Conservation (phyloP, 2,113 vertebrate genomes). For the Austrofundulus limnaeus region DNA sequence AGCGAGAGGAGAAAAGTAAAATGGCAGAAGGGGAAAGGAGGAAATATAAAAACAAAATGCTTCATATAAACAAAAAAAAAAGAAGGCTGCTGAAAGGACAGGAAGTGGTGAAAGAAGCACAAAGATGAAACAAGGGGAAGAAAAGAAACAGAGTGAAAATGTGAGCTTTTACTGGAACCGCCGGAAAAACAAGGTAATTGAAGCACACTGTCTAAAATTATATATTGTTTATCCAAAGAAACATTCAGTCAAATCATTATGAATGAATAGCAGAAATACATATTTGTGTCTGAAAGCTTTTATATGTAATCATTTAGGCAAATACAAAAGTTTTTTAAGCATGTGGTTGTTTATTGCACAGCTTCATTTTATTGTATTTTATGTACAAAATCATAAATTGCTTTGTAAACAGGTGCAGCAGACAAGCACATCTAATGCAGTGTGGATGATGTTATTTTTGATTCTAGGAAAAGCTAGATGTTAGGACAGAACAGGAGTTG, state of each 20-base stretch:
- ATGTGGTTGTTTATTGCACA: too few species aligned
- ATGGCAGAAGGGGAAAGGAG: slow-evolving; percentile 6
- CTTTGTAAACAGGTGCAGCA: not conserved
- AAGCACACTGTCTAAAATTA: not conserved
- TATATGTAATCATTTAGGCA: not conserved
- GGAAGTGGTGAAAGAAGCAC: not conserved
- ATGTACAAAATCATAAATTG: not conserved
- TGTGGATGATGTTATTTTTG: too few species aligned
- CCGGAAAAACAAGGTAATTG: slow-evolving; percentile 2
- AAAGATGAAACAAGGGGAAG: slow-evolving; percentile 7
- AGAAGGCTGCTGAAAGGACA: not conserved
- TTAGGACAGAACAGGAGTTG: slow-evolving; percentile 9
- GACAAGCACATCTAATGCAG: too few species aligned
- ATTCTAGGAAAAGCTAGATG: not conserved
- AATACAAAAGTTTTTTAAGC: not conserved
- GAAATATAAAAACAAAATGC: not conserved
- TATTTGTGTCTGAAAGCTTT: not conserved
- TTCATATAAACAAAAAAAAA: not conserved
- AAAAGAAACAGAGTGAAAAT: slow-evolving; percentile 5
- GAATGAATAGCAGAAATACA: not conserved
- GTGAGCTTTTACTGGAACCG: not conserved
- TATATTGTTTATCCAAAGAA: not conserved
- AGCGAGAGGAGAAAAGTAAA: slow-evolving; percentile 24
- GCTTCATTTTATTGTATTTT: not conserved
- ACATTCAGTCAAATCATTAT: slow-evolving; percentile 2